Evolutionary conservation across 2,888 invertebrate genomes (phyloP).

Genomic region (Acronicta leporina): DNA sequence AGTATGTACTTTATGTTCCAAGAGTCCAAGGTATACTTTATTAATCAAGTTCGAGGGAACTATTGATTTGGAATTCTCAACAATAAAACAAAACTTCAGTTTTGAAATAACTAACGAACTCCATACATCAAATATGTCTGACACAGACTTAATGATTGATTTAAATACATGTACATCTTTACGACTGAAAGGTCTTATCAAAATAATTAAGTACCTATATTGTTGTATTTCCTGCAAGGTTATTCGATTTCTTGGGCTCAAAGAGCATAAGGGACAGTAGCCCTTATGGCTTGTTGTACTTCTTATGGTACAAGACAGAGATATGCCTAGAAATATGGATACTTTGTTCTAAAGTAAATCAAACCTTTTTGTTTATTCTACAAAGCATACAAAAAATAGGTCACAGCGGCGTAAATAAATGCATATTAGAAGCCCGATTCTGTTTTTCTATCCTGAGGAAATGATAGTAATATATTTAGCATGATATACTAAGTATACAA

Average conservation of each 20-base stretch:
- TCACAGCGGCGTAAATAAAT: too few relatives aligned
- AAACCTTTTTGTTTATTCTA: not conserved
- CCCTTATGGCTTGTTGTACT: not conserved
- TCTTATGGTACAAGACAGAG: not conserved
- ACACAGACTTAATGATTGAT: not conserved
- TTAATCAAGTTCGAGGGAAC: slow-evolving; percentile 25
- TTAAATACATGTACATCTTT: not conserved
- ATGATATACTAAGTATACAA: slow-evolving; percentile 1
- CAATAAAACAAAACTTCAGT: not conserved
- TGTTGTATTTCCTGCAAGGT: not conserved
- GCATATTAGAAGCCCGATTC: too few relatives aligned
- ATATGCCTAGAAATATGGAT: too few relatives aligned
- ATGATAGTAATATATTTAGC: not conserved
- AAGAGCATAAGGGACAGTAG: not conserved
- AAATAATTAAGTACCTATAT: not conserved
- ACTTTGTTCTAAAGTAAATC: too few relatives aligned
- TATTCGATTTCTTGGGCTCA: not conserved
- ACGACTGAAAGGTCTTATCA: not conserved
- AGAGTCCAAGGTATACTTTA: slow-evolving; percentile 23
- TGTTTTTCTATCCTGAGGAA: not conserved
- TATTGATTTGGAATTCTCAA: not conserved
- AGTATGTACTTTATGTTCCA: slow-evolving; percentile 30
- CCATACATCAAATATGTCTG: not conserved
- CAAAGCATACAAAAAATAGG: not conserved
- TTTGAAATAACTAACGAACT: not conserved